Evolutionary conservation across 2,888 invertebrate genomes (phyloP), one percentile per base, ranked within the genome.

Genomic region (Rotaria sp.): DNA sequence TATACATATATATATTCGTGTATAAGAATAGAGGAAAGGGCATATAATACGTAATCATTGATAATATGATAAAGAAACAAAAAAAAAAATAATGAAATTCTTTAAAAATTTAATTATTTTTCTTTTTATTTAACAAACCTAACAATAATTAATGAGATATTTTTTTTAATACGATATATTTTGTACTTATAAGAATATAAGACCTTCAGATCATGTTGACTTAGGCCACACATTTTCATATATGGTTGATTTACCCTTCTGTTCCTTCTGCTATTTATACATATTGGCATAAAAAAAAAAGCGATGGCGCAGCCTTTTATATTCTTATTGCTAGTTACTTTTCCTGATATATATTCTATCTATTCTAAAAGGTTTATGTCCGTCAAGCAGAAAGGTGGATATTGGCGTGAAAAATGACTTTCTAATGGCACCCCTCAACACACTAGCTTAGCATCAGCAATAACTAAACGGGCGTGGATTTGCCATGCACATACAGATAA

Each of bases 391-490:
- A 80, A 80, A 80, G 80, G 45, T 80, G 80, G 24, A 80, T 80
- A 80, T 80, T 45, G 45, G 80, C 80, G 80, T 80, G 80, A 80
- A 80, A 80, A 80, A 80, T 80, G 67, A 67, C 67, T 67, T 67
- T 67, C 67, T 67, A 67, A 67, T 67, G 67, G 67, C 67, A 67
- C 35, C 30, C 67, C 18, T 35, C 15, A 50, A 15, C 67, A 67
- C 67, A 67, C 67, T 30, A 35, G 67, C 67, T 67, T 67, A 67
- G 67, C 67, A 35, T 67, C 67, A 67, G 67, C 67, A 67, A 67
- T 30, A 67, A 67, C 67, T 67, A 67, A 67, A 35, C 67, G 35
- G 67, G 67, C 67, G 67, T 67, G 35, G 67, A 67, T 67, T 67
- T 67, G 2, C 35, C 7, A 30, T 35, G 67, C 67, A 67, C 67